Evolutionary conservation across 2,797 vertebrate genomes (phyloP).

Genomic region (Enteromius viviparus): DNA sequence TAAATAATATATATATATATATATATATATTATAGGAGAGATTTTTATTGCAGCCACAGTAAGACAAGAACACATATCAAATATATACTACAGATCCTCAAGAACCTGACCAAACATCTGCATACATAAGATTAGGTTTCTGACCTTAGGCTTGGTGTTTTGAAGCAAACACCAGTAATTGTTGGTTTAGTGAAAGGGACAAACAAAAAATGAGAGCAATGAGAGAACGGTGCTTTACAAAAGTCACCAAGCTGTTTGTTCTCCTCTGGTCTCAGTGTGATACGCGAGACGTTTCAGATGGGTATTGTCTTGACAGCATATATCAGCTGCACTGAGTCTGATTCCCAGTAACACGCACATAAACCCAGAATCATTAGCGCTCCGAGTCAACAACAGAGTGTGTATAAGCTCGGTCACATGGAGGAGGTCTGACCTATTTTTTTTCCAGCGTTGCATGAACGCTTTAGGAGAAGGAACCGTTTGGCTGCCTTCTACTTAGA

Average conservation of each 20-base stretch:
- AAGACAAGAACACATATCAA: not conserved
- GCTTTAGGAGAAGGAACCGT: conserved; percentile 9
- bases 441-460: conserved; percentile 13
- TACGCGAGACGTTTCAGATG: not conserved
- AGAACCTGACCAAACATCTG: not conserved
- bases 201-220: not conserved
- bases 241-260: not conserved
- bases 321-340: conserved; percentile 67
- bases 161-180: conserved; percentile 15
- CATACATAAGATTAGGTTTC: not conserved
- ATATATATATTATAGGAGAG: too few species aligned
- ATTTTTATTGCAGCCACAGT: not conserved
- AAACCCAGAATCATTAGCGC: not conserved
- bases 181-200: not conserved
- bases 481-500: not conserved
- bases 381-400: not conserved
- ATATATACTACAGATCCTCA: not conserved
- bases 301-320: conserved; percentile 71
- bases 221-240: not conserved
- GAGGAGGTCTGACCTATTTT: conserved; percentile 41
- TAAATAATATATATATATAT: too few species aligned
- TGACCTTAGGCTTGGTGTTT: not conserved
- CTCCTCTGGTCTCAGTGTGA: not conserved
- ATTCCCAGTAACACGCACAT: conserved; percentile 42
- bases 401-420: conserved; percentile 5